These are phyloP conservation scores for Nansenia antarctica DNA, from an alignment of 2,113 vertebrate genomes.

Conservation along the genomic window DNA sequence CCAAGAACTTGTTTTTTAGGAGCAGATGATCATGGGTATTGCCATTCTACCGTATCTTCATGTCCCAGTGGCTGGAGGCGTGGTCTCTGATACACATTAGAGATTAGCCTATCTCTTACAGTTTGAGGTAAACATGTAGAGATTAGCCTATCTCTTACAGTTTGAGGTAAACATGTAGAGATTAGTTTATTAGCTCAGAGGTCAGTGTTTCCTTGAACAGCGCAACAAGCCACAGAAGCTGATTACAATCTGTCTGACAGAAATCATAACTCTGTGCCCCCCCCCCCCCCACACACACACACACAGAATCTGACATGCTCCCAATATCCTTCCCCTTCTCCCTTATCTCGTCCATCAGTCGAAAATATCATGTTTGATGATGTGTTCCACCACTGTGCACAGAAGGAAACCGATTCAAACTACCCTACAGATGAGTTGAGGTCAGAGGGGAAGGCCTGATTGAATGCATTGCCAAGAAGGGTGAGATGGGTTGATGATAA, in stretches of 20 bases:
- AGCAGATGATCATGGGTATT: neutral
- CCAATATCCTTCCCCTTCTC: no score
- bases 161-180: neutral
- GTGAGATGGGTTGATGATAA: neutral
- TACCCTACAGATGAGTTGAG: neutral
- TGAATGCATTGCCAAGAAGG: neutral
- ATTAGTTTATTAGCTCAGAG: slow-evolving; percentile 10
- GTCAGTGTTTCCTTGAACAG: slow-evolving; percentile 8
- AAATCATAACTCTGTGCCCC: slow-evolving; percentile 16
- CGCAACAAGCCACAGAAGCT: slow-evolving; percentile 5
- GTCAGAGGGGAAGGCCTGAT: neutral
- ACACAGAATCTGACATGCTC: no score
- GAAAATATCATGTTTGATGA: no score
- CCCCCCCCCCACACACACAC: neutral
- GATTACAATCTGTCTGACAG: slow-evolving; percentile 3
- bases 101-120: slow-evolving; percentile 2
- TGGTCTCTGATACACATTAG: neutral
- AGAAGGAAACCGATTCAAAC: neutral
- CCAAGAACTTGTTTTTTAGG: neutral
- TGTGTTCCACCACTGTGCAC: no score
- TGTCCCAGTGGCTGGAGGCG: neutral
- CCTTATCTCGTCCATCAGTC: neutral
- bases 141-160: slow-evolving; percentile 1
- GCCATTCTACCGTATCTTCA: neutral
- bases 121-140: neutral